Conservation (phyloP, 2,888 invertebrate species). For the Mesopsocus fuscifrons region DNA sequence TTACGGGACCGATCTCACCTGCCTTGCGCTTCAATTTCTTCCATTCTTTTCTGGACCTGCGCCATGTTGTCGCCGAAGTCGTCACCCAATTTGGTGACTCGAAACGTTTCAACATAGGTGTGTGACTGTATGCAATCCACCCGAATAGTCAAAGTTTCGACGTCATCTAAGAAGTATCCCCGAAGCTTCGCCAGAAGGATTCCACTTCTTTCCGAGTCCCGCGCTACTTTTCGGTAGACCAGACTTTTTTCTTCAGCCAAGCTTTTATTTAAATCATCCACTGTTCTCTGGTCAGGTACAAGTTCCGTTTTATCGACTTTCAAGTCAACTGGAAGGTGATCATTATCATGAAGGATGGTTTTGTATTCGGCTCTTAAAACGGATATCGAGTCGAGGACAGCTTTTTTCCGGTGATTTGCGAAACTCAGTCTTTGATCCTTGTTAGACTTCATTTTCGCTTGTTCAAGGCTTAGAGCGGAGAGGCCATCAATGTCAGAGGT, state of each 20-base stretch:
- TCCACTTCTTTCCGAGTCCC: conserved; percentile 47
- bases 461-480: conserved; percentile 1
- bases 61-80: conserved; percentile 34
- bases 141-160: conserved; percentile 42
- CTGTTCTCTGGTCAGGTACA: conserved; percentile 45
- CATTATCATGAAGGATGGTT: conserved; percentile 28
- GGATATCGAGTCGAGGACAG: neutral
- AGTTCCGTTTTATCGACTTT: conserved; percentile 36
- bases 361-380: neutral
- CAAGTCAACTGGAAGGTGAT: conserved; percentile 37
- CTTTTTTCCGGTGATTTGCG: neutral
- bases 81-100: conserved; percentile 39
- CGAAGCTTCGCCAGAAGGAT: conserved; percentile 39
- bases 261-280: conserved; percentile 36
- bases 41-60: conserved; percentile 37
- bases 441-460: neutral
- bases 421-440: neutral
- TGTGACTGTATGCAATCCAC: conserved; percentile 32
- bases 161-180: conserved; percentile 41
- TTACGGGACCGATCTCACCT: conserved; percentile 28
- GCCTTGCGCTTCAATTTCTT: conserved; percentile 33
- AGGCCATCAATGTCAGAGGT: conserved; percentile 2
- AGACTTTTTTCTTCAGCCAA: conserved; percentile 39
- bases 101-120: conserved; percentile 33
- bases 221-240: conserved; percentile 43